Evolutionary conservation across 2,113 vertebrate genomes (phyloP), one percentile per base, ranked within the genome.

Genomic region (Strigops habroptila): DNA sequence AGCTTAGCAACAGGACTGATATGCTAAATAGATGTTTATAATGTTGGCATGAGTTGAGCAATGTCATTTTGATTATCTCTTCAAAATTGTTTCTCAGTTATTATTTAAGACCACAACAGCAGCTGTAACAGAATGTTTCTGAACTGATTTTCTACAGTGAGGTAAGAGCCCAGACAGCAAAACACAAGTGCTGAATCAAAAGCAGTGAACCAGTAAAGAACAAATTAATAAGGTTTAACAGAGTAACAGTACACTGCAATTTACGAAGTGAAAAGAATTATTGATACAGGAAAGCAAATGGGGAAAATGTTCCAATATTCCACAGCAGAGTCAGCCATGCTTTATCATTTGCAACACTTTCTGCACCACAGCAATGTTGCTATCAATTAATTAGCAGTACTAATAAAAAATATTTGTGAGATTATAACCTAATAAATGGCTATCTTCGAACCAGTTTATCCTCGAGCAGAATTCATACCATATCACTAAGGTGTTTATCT

Each of bases 51-150:
- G 46, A 95, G 18, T 51, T 86, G 41, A 95, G 52, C 41, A 85
- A 90, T 91, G 83, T 80, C 77, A 87, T 93, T 94, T 92, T 70
- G 90, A 89, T 94, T 96, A 91, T 68, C 37, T 77, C 37, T 93
- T 91, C 49, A 92, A 78, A 82, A 83, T 71, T 43, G 22, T 80
- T 91, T 83, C 67, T 31, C 18, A 73, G 71, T 83, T 90, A 94
- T 86, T 96, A 46, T 84, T 88, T 91, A 90, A 94, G 89, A 93
- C 33, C 48, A 65, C 48, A 75, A 81, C 33, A 84, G 44, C 49
- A 87, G 14, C 43, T 89, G 41, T 35, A 93, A n/a, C 15, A 96
- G 13, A 89, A 74, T 67, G 39, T 76, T 94, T 93, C 52, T 89
- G 65, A 94, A 91, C 37, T 3, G 4, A 77, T 96, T 91, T 93